Conservation (phyloP, 2,888 invertebrate genomes). For the Stenichneumon culpator region DNA sequence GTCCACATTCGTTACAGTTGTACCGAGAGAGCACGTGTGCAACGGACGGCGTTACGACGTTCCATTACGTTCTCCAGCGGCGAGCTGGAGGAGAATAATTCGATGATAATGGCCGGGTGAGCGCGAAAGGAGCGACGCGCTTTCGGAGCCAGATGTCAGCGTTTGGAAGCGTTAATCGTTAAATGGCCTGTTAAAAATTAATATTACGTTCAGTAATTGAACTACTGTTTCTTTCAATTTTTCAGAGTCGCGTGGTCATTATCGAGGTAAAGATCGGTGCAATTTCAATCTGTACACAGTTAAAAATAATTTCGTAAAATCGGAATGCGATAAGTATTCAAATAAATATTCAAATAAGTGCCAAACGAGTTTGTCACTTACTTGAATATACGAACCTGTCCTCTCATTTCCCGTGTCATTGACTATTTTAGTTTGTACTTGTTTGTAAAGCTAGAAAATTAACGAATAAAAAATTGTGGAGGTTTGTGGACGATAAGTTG, state of each 20-base stretch:
- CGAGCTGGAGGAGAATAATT: constrained; percentile 2
- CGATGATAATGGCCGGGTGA: constrained; percentile 9
- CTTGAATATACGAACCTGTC: no score
- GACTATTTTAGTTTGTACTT: no score
- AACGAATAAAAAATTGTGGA: no score
- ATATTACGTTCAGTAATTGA: background rate
- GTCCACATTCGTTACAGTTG: constrained; percentile 37
- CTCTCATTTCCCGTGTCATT: no score
- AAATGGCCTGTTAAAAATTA: background rate
- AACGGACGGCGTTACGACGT: constrained; percentile 14
- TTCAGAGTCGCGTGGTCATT: background rate
- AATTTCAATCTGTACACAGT: no score
- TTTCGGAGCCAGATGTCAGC: background rate
- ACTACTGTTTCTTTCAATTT: background rate
- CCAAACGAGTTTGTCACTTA: no score
- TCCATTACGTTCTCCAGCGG: background rate
- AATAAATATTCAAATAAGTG: no score
- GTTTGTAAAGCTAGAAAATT: no score
- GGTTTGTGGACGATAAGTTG: no score
- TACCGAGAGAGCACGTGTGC: constrained; percentile 27
- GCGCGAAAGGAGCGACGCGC: constrained; percentile 5
- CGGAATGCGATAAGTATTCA: no score
- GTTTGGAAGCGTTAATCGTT: background rate
- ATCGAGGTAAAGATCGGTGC: background rate
- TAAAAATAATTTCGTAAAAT: no score